phyloP scores from a whole-genome alignment of 1,140 invertebrate genomes.

The Magallana angulata region DNA sequence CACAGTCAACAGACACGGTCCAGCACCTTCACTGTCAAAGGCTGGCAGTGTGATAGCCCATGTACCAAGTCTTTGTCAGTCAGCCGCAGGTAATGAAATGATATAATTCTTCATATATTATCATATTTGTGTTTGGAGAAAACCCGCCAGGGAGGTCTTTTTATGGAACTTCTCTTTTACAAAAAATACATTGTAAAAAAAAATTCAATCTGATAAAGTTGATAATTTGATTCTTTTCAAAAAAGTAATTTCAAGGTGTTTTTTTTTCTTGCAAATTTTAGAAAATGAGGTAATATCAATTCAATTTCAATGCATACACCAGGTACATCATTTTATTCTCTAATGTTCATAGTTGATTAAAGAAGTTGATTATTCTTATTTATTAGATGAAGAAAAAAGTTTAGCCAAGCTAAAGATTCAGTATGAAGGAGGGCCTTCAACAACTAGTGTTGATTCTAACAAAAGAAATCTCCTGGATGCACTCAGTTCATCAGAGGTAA shows the following conservation, averaged over 20 bases:
- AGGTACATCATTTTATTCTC: no score
- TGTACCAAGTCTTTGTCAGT: conserved; percentile 64
- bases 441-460: background rate
- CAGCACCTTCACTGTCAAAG: conserved; percentile 35
- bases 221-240: no score
- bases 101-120: no score
- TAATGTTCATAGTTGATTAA: background rate
- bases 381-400: conserved; percentile 42
- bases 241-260: no score
- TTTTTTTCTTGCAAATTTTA: no score
- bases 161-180: no score
- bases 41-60: conserved; percentile 70
- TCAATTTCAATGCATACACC: no score
- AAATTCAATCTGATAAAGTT: no score
- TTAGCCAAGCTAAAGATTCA: conserved; percentile 51
- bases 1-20: conserved; percentile 55
- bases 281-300: no score
- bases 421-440: conserved; percentile 54
- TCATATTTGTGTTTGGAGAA: no score
- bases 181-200: no score
- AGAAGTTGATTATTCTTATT: background rate
- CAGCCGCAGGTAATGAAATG: background rate
- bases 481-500: conserved; percentile 61
- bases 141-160: no score
- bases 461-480: conserved; percentile 62